Conservation (phyloP, 2,888 invertebrate species). For the Lepidochrysops patricia region DNA sequence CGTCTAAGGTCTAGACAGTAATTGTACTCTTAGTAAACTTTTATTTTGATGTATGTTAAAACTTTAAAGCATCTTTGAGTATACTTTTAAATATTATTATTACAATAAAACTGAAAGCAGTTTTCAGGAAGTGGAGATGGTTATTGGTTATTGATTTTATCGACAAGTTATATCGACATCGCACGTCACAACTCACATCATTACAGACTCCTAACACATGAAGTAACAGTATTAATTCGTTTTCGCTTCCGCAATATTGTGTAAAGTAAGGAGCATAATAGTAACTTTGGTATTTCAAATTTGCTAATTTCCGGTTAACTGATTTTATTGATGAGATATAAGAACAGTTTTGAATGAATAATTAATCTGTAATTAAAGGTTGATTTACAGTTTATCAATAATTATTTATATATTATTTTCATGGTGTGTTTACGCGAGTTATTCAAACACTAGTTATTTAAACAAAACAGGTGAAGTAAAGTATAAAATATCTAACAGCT, state of each 20-base stretch:
- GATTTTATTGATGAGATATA: not conserved
- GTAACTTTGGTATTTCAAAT: not conserved
- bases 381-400: no score
- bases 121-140: not conserved
- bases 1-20: no score
- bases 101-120: no score
- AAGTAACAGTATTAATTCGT: constrained; percentile 7
- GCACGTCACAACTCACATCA: not conserved
- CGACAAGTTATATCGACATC: not conserved
- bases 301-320: not conserved
- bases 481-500: no score
- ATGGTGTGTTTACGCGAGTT: no score
- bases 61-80: not conserved
- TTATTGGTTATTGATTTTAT: not conserved
- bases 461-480: no score
- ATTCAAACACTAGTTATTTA: no score
- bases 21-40: no score
- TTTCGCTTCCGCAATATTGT: not conserved
- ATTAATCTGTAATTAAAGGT: no score
- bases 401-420: no score
- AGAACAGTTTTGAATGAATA: not conserved
- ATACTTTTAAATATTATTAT: no score
- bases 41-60: not conserved
- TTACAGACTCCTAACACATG: not conserved
- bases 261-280: no score